Evolutionary conservation across 2,888 invertebrate species (phyloP), one percentile per base, ranked within the genome.

Genomic region (Spodoptera littoralis): DNA sequence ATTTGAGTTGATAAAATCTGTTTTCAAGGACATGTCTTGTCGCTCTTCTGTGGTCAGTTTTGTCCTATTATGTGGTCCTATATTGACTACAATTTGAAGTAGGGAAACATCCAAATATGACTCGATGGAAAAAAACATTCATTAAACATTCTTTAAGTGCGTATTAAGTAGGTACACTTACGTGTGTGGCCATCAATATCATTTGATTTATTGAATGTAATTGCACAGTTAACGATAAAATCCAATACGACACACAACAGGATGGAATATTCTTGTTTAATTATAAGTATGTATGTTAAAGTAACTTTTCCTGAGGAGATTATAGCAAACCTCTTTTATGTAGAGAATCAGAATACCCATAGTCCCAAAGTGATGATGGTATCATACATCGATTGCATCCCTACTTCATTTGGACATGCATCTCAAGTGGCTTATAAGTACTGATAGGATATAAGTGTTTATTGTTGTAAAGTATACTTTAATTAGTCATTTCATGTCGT

Each of bases 1-100:
- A 72, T 82, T 60, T 49, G 41, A 61, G 60, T 61, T 61, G 60
- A 62, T 61, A 63, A 60, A 61, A 58, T 56, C 54, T 50, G 62
- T 50, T 53, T 50, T 69, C 78, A 66, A 76, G 72, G 68, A 51
- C 69, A 55, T 50, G 51, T 43, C 46, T 42, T 42, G 36, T 55
- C 56, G 55, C 49, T 57, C 55, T 50, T 62, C 43, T 43, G 36
- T 60, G 42, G 45, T 46, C 48, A 55, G 47, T 60, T 56, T 62
- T 44, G 44, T 65, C 48, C 27, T 61, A 52, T 73, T 63, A 56
- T 22, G 11, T 36, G 47, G 4, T 22, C 6, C 8, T 36, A 2
- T 9, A 36, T 6, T 36, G 36, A 36, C 36, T 36, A 36, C 6
- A 9, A 6, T 36, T 36, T 36, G 9, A 18, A 18, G 18, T 1